These are phyloP conservation scores for Phalacrocorax brasilianus DNA, from an alignment of 2,113 vertebrate species.

Conservation along the genomic window DNA sequence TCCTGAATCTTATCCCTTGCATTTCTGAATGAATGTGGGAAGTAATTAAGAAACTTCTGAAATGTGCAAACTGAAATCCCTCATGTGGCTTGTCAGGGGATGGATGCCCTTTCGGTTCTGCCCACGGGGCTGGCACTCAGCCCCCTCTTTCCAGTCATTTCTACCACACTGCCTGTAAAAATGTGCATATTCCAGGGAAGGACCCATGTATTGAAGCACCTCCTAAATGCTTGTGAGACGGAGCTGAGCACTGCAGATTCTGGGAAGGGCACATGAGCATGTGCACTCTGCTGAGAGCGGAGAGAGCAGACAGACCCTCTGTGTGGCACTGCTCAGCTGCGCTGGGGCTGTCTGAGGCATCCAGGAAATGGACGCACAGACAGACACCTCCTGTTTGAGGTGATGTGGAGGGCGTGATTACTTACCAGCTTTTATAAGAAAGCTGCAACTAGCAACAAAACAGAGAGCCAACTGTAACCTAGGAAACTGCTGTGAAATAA, in stretches of 20 bases:
- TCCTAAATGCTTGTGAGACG: neutral
- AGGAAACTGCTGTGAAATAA: constrained; percentile 25
- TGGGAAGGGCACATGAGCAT: neutral
- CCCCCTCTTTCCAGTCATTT: neutral
- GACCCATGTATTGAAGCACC: neutral
- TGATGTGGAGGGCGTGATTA: neutral
- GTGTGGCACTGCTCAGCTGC: accelerated
- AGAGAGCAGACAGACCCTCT: neutral
- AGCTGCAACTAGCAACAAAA: neutral
- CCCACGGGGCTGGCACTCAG: neutral
- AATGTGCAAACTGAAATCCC: neutral
- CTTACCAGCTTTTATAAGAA: neutral
- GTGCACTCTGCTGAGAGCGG: neutral
- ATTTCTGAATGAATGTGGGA: neutral
- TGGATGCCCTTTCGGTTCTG: neutral
- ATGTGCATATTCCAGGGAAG: neutral
- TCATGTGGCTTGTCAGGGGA: neutral
- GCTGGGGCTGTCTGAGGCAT: neutral
- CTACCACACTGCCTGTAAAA: neutral
- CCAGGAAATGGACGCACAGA: neutral
- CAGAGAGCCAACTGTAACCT: neutral
- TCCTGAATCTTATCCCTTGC: neutral
- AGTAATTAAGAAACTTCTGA: neutral
- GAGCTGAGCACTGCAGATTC: neutral
- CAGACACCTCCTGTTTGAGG: neutral